Percentiles rank a stretch among this genome's conserved stretches.
These are phyloP conservation scores for Clarias laeviceps DNA, from an alignment of 2,797 vertebrate genomes.

Conservation along the genomic window DNA sequence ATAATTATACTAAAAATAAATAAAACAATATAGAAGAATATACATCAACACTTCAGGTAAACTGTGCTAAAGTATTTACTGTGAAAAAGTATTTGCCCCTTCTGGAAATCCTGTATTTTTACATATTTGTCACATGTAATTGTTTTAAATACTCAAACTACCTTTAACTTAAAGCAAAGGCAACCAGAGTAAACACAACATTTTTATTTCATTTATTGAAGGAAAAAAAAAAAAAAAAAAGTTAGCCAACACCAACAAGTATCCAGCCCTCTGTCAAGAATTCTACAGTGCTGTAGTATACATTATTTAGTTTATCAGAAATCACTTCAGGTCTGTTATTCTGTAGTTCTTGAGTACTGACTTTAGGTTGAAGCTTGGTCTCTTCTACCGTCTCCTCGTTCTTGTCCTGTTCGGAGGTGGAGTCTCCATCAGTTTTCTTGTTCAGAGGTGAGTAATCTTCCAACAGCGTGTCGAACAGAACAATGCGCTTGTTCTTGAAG, in stretches of 20 bases:
- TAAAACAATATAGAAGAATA: not conserved
- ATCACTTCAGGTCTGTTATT: not conserved
- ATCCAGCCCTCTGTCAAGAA: not conserved
- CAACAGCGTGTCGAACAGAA: constrained; percentile 94
- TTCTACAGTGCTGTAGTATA: not conserved
- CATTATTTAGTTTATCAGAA: not conserved
- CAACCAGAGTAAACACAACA: not conserved
- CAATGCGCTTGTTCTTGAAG: constrained; percentile 98
- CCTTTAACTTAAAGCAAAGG: not conserved
- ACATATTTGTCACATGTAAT: not conserved
- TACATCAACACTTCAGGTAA: not conserved
- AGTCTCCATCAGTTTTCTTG: constrained; percentile 77
- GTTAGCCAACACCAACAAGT: not conserved
- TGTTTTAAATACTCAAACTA: not conserved
- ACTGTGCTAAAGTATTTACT: not conserved
- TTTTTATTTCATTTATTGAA: not conserved
- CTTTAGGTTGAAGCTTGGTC: constrained; percentile 85
- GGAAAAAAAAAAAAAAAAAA: not conserved
- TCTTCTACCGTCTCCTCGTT: constrained; percentile 75
- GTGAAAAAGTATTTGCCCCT: not conserved
- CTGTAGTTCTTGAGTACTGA: constrained; percentile 56
- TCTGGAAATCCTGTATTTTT: not conserved
- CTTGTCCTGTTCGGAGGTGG: constrained; percentile 68
- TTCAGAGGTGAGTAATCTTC: constrained; percentile 94
- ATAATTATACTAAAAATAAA: no score